Base-by-base conservation (phyloP, 2,888 invertebrate species). In the Limnephilus lunatus region DNA sequence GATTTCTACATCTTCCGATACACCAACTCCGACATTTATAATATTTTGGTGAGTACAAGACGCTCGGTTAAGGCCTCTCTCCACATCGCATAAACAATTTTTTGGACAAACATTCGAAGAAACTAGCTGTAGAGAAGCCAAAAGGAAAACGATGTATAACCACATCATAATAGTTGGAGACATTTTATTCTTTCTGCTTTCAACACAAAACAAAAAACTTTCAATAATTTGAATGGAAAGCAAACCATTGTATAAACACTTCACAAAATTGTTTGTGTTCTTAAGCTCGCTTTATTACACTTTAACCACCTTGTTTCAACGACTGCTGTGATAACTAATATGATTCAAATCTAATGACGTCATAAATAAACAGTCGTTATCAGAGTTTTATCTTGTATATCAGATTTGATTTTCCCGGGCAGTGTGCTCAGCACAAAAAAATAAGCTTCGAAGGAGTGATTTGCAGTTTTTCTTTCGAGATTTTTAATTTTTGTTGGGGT, bases 1-100 rank as follows among this genome's bases (percentile, higher is more conserved):
- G 85, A 97, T 95, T 95, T 97, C 96, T 53, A 97, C 97, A 35
- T 95, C 95, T 87, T 95, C 95, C 0, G 97, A 97, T 94, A 97
- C 96, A 94, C 97, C 97, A 92, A 97, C 95, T 94, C 96, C 96
- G 4, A 97, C 95, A 94, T 95, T 96, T 93, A 97, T 96, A 94
- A 97, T 96, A 93, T 96, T 97, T 95, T 96, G 96, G 87, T 96
- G 96, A 92, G 96, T 96, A 94, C 96, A 97, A 88, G 94, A 94
- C 0, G 96, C 97, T 89, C 96, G 95, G 94, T 96, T 96, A 90
- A 96, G 94, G 32, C 95, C 95, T 94, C 96, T 95, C 90, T 95
- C 95, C 94, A 95, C 94, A 94, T 96, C 96, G 95, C 97, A 97
- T 93, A 95, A 95, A 94, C 97, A 97, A 94, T 96, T 95, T 93